A percentile compares a stretch with the other conserved stretches of the same genome.
Evolutionary conservation across 1,140 invertebrate genomes (phyloP).

Genomic region (Drosophila dunni): DNA sequence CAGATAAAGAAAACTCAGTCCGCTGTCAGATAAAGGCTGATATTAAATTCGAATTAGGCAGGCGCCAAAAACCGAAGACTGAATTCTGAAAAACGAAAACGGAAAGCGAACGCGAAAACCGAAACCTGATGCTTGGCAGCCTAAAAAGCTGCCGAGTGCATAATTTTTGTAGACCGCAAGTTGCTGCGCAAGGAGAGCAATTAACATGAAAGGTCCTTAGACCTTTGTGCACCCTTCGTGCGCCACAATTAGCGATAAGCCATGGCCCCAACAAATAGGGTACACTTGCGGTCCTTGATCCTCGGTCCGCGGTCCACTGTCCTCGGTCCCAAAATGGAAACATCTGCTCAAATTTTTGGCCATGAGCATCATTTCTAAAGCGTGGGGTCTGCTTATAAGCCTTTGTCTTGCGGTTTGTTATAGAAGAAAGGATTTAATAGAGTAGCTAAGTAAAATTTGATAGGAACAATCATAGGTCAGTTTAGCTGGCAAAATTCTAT

Average conservation of each 20-base stretch:
- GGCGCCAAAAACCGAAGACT: constrained; percentile 42
- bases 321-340: constrained; percentile 24
- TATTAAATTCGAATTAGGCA: constrained; percentile 79
- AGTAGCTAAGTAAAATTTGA: not conserved
- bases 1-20: constrained; percentile 55
- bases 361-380: constrained; percentile 6
- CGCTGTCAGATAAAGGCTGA: constrained; percentile 54
- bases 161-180: constrained; percentile 40
- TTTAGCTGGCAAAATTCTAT: too few species aligned
- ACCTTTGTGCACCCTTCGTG: constrained; percentile 54
- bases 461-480: too few species aligned
- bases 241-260: constrained; percentile 76
- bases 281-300: constrained; percentile 16
- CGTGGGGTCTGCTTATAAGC: not conserved
- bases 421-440: not conserved
- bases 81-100: constrained; percentile 20
- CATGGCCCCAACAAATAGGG: constrained; percentile 38
- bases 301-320: not conserved
- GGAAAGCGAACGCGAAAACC: constrained; percentile 7
- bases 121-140: not conserved
- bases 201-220: constrained; percentile 74
- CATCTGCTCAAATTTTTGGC: constrained; percentile 66
- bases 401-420: not conserved
- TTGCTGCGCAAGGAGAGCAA: constrained; percentile 50
- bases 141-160: constrained; percentile 28